Evolutionary conservation across 2,888 invertebrate species (phyloP).

Genomic region (Nephrotoma flavescens): DNA sequence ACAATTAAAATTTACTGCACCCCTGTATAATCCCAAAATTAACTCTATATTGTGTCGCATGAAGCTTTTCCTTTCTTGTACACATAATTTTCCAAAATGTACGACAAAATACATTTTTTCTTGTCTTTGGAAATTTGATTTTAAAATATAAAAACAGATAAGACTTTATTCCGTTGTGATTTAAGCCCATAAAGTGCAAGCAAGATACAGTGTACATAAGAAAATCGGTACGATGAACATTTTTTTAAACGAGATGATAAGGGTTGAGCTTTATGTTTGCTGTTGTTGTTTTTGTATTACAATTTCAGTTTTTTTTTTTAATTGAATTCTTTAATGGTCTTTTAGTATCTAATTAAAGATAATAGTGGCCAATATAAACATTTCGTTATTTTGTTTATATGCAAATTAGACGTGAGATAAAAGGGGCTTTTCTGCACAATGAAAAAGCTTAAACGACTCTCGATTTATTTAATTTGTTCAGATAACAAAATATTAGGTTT

Average conservation of each 20-base stretch:
- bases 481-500: no score
- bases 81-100: not conserved
- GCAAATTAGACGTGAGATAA: no score
- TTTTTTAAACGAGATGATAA: not conserved
- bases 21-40: not conserved
- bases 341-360: not conserved
- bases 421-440: no score
- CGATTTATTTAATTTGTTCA: no score
- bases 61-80: not conserved
- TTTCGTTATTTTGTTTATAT: not conserved
- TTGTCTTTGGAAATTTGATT: not conserved
- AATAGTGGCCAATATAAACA: not conserved
- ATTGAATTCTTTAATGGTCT: not conserved
- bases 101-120: not conserved
- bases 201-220: not conserved
- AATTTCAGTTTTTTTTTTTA: not conserved
- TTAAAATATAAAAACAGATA: not conserved
- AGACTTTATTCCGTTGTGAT: not conserved
- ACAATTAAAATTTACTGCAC: not conserved
- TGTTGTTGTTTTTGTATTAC: not conserved
- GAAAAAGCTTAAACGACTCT: no score
- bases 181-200: not conserved
- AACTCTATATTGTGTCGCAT: no score
- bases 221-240: not conserved
- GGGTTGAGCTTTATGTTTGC: not conserved